Percentiles rank a stretch among this genome's conserved stretches.
Evolutionary conservation across 2,888 invertebrate species (phyloP).

Genomic region (Biston betularia): DNA sequence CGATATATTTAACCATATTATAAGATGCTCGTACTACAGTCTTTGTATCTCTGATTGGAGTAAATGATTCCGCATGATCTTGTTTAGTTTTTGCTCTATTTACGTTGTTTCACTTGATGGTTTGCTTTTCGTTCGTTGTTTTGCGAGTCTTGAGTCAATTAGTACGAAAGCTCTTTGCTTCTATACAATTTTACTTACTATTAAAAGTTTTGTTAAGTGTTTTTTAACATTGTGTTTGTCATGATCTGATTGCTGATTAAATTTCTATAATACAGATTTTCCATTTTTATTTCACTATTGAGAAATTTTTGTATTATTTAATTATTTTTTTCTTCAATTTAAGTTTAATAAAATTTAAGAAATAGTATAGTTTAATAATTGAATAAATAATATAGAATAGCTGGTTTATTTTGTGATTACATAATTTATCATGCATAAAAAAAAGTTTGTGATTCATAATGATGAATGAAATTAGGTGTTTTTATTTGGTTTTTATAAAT

Average conservation of each 20-base stretch:
- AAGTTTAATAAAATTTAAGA: no score
- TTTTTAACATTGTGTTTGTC: background rate
- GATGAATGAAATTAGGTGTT: no score
- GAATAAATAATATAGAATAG: no score
- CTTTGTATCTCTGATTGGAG: conserved; percentile 69
- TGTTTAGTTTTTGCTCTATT: conserved; percentile 78
- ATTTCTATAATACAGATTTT: no score
- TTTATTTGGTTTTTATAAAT: no score
- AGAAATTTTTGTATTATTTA: no score
- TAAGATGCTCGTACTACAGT: conserved; percentile 13
- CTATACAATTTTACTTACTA: conserved; percentile 39
- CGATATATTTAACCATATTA: conserved; percentile 25
- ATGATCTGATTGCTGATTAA: background rate
- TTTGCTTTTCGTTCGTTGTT: conserved; percentile 61
- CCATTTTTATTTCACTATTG: no score
- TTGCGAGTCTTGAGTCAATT: conserved; percentile 71
- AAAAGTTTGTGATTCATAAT: no score
- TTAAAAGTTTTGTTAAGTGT: background rate
- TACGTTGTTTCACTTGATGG: conserved; percentile 68
- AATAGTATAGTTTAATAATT: no score
- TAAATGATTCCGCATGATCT: conserved; percentile 82
- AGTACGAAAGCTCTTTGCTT: conserved; percentile 46
- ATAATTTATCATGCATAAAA: no score
- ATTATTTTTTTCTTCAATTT: no score
- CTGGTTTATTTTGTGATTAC: no score